Evolutionary conservation across 2,888 invertebrate species (phyloP).

Genomic region (Stramonita haemastoma): DNA sequence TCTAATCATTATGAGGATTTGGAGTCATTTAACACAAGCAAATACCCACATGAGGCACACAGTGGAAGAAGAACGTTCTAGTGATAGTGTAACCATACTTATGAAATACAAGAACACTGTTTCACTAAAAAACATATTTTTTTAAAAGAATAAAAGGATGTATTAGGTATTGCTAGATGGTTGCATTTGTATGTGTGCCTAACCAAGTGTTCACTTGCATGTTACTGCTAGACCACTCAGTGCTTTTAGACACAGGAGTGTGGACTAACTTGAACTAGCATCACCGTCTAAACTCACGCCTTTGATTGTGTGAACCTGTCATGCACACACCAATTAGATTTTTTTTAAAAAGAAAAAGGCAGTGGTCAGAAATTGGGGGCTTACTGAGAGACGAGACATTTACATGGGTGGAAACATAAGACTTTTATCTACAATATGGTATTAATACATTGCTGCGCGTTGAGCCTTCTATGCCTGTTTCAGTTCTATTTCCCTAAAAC

Average conservation of each 20-base stretch:
- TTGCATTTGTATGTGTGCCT: constrained; percentile 8
- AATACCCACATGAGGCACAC: too few relatives aligned
- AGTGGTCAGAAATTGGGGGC: too few relatives aligned
- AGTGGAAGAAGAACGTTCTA: too few relatives aligned
- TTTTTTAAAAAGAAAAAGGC: too few relatives aligned
- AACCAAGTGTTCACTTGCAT: constrained; percentile 30
- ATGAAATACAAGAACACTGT: too few relatives aligned
- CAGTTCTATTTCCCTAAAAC: neutral
- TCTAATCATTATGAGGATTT: too few relatives aligned
- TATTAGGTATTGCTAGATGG: neutral
- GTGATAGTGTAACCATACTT: too few relatives aligned
- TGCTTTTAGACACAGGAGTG: constrained; percentile 28
- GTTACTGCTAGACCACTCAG: neutral
- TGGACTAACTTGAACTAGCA: neutral
- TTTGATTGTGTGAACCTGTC: neutral
- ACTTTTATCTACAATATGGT: neutral
- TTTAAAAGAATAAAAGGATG: neutral
- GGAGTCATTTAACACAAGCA: too few relatives aligned
- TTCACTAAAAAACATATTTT: too few relatives aligned
- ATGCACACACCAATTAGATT: neutral
- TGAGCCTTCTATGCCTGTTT: neutral
- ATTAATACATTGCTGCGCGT: neutral
- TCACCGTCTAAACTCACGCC: neutral
- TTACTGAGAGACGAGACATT: neutral
- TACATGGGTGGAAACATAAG: neutral